Conservation (phyloP, 2,888 invertebrate species). For the Ferdinandea cuprea region DNA sequence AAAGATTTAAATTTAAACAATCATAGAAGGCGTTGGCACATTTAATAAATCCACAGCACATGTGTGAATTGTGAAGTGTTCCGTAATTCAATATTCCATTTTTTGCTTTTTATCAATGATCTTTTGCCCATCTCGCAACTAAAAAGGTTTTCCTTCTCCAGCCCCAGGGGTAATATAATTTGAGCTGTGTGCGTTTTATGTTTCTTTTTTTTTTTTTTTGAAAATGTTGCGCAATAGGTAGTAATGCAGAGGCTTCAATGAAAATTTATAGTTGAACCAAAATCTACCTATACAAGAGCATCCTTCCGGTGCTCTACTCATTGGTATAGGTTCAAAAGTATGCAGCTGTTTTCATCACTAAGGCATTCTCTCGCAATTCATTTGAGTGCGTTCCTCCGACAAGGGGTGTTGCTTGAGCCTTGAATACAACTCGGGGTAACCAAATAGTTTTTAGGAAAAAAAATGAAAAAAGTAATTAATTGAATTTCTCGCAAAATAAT, state of each 20-base stretch:
- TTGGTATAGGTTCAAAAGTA: not conserved
- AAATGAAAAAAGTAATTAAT: constrained; percentile 44
- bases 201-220: constrained; percentile 19
- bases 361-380: constrained; percentile 11
- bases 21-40: constrained; percentile 41
- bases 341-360: not conserved
- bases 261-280: constrained; percentile 5
- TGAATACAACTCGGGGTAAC: constrained; percentile 21
- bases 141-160: not conserved
- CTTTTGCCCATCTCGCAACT: not conserved
- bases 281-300: constrained; percentile 48
- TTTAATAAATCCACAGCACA: too few species aligned
- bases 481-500: constrained; percentile 19
- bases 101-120: not conserved
- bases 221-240: constrained; percentile 21
- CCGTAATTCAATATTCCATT: constrained; percentile 26
- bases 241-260: constrained; percentile 19
- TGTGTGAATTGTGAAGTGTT: constrained; percentile 20
- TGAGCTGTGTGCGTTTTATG: constrained; percentile 1
- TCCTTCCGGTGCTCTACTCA: constrained; percentile 58
- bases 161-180: not conserved
- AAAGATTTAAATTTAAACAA: constrained; percentile 4
- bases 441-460: constrained; percentile 24
- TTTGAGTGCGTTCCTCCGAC: constrained; percentile 26
- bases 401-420: constrained; percentile 48